Conservation (phyloP, 2,888 invertebrate species). For the Eupithecia exiguata region DNA sequence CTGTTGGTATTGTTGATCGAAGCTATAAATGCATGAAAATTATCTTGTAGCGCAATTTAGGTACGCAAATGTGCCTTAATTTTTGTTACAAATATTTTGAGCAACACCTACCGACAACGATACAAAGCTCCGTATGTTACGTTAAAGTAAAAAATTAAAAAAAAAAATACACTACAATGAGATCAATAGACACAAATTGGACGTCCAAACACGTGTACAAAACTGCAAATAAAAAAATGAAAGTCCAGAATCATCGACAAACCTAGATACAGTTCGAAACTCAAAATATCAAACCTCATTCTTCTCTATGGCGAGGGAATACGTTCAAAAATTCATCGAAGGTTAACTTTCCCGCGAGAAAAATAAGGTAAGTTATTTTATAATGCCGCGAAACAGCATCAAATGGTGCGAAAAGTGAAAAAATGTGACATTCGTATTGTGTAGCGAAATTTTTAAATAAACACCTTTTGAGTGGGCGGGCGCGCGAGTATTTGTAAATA, state of each 20-base stretch:
- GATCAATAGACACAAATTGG: constrained; percentile 77
- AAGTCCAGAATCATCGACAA: constrained; percentile 48
- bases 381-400: constrained; percentile 74
- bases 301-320: constrained; percentile 44
- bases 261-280: constrained; percentile 36
- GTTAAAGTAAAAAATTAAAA: constrained; percentile 57
- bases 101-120: constrained; percentile 9
- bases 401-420: constrained; percentile 81
- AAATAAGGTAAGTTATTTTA: constrained; percentile 16
- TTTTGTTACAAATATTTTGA: constrained; percentile 13
- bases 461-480: constrained; percentile 84
- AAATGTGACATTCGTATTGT: constrained; percentile 76
- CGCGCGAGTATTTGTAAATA: constrained; percentile 81
- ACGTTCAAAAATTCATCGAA: constrained; percentile 51
- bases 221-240: constrained; percentile 45
- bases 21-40: too few species aligned
- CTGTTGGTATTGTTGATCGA: too few species aligned
- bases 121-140: constrained; percentile 30
- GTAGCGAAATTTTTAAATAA: constrained; percentile 79
- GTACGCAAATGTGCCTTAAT: not conserved
- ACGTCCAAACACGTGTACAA: constrained; percentile 74
- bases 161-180: constrained; percentile 54
- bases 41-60: not conserved
- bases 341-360: constrained; percentile 45
- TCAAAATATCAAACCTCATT: constrained; percentile 35